Evolutionary conservation across 1,140 invertebrate genomes (phyloP).

Genomic region (Goniozus legneri): DNA sequence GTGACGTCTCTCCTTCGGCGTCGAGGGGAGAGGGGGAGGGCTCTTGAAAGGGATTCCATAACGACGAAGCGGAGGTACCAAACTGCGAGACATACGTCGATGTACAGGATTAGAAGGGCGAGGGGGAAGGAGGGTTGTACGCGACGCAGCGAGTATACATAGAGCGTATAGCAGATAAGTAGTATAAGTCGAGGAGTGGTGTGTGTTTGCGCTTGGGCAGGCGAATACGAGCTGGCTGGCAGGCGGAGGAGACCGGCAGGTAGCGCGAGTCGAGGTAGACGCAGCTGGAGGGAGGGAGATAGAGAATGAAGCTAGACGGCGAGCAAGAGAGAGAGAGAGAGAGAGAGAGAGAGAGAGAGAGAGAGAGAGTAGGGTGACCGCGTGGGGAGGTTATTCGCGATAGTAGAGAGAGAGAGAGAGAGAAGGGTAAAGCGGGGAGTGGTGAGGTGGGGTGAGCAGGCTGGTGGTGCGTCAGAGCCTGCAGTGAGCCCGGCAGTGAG

Average conservation of each 20-base stretch:
- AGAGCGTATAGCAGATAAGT: no score
- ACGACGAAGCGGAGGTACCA: background rate
- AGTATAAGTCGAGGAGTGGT: no score
- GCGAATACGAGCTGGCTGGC: background rate
- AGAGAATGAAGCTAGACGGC: background rate
- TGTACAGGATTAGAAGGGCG: background rate
- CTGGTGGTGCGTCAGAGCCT: constrained; percentile 51
- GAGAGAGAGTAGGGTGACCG: background rate
- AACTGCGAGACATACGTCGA: background rate
- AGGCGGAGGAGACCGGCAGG: background rate
- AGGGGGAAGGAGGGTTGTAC: background rate
- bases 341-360: background rate
- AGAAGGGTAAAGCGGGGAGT: constrained; percentile 11
- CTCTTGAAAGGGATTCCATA: background rate
- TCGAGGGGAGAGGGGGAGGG: background rate
- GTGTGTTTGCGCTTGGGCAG: no score
- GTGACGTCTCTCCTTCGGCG: background rate
- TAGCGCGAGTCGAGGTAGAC: background rate
- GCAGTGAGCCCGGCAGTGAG: constrained; percentile 52
- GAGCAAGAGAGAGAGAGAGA: background rate
- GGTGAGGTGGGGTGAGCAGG: constrained; percentile 36
- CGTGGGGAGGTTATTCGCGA: background rate
- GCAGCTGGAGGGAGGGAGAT: background rate
- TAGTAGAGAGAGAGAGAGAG: background rate
- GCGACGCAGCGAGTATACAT: no score